Evolutionary conservation across 2,113 vertebrate species (phyloP), one percentile per base, ranked within the genome.

Genomic region (Pristiophorus japonicus): DNA sequence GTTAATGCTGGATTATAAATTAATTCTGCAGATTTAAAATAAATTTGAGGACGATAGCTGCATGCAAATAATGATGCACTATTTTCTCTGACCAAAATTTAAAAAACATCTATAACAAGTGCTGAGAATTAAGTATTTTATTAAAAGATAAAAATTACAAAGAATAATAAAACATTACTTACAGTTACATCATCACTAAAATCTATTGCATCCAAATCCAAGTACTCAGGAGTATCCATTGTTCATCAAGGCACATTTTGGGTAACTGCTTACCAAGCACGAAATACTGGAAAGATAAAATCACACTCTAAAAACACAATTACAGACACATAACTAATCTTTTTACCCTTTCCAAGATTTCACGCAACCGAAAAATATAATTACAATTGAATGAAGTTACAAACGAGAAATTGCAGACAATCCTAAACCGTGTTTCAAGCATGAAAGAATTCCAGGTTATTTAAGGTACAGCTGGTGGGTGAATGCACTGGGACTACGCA

Each of bases 121-220:
- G 6, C 18, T 51, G 51, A 51, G 2, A 51, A 4, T 51, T 51
- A 51, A 18, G 11, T 51, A 67, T 70, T 38, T 67, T 94, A 45
- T 93, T 67, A 27, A 94, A 67, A 51, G 45, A 38, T 65, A 63
- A 94, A 67, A 51, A 34, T 59, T 30, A 94, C 62, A 51, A 94
- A 94, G 24, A 70, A 18, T 47, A 70, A 70, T 51, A 51, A 84
- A 73, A 14, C 95, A 75, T 34, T 96, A 98, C 99, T 98, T 97
- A 99, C 99, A 96, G 97, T 98, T 97, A 98, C 97, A 95, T 99
- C 99, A 97, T 99, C 99, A 73, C 98, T 99, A 97, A 99, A 99
- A 98, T 99, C 99, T 96, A 99, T 99, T 98, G 99, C 99, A 97
- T 99, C 99, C 98, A 99, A 98, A 97, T 99, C 99, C 97, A 99